Percentiles rank a stretch among this genome's conserved stretches.
phyloP scores from a whole-genome alignment of 2,888 invertebrate genomes.

The Campaea margaritaria region DNA sequence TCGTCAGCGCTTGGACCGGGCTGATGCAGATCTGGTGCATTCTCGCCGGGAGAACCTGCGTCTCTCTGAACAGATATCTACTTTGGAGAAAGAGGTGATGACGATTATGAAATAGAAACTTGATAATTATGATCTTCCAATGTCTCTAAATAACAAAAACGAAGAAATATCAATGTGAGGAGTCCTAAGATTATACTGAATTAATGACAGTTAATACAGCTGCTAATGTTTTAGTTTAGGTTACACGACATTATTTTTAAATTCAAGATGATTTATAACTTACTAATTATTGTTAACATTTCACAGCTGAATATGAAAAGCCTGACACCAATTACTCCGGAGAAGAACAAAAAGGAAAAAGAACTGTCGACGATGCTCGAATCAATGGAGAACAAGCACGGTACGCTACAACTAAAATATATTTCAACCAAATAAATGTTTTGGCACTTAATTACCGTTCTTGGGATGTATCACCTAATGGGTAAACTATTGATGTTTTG shows the following conservation, averaged over 20 bases:
- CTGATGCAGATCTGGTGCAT: constrained; percentile 92
- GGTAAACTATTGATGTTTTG: constrained; percentile 86
- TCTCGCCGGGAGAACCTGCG: constrained; percentile 92
- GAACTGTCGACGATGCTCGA: constrained; percentile 90
- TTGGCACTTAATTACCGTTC: constrained; percentile 31
- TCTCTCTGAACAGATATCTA: constrained; percentile 91
- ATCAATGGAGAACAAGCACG: constrained; percentile 93
- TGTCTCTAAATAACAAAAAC: background rate
- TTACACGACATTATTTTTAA: too few species aligned
- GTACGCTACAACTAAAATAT: constrained; percentile 80
- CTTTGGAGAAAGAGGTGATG: constrained; percentile 91
- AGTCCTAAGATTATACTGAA: too few species aligned
- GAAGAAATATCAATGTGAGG: too few species aligned
- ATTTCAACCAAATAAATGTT: constrained; percentile 20
- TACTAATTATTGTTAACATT: constrained; percentile 31
- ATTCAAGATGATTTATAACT: too few species aligned
- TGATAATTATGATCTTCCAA: background rate
- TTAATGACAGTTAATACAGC: too few species aligned
- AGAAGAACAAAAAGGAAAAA: constrained; percentile 88
- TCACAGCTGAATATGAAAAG: constrained; percentile 86
- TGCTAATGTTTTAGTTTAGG: too few species aligned
- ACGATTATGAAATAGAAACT: background rate
- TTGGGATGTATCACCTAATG: constrained; percentile 52
- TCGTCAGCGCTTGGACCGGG: constrained; percentile 90
- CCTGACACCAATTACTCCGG: constrained; percentile 85